phyloP scores from a whole-genome alignment of 2,888 invertebrate genomes.

The Mythimna pallens region DNA sequence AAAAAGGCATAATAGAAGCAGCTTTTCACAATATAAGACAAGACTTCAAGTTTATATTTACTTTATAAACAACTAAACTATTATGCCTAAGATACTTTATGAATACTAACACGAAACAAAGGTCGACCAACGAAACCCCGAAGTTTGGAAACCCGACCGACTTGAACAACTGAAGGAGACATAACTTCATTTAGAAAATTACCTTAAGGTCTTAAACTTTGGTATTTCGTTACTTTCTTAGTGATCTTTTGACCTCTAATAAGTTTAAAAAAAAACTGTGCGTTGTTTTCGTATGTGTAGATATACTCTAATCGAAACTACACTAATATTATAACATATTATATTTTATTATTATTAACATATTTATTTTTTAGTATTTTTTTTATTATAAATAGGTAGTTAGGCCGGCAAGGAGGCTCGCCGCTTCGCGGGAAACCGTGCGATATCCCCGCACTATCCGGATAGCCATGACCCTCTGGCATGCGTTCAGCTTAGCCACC shows the following conservation, averaged over 20 bases:
- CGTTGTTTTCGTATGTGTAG: neutral
- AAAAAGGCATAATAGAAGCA: neutral
- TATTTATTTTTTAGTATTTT: too few relatives aligned
- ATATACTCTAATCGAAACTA: too few relatives aligned
- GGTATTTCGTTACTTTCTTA: neutral
- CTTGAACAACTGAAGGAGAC: slow-evolving; percentile 15
- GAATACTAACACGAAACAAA: slow-evolving; percentile 29
- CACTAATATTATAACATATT: too few relatives aligned
- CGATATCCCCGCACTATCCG: too few relatives aligned
- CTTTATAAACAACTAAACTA: slow-evolving; percentile 8
- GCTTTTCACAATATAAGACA: neutral
- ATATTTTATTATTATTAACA: too few relatives aligned
- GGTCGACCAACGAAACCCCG: neutral
- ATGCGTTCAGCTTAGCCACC: too few relatives aligned
- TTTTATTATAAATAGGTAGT: too few relatives aligned
- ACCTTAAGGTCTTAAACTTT: neutral
- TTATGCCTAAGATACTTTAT: slow-evolving; percentile 20
- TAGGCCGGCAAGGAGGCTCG: too few relatives aligned
- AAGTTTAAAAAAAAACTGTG: neutral
- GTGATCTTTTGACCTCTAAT: neutral
- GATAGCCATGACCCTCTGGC: too few relatives aligned
- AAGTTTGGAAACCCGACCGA: slow-evolving; percentile 9
- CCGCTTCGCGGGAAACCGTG: too few relatives aligned
- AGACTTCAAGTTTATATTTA: neutral
- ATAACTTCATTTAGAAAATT: slow-evolving; percentile 26